A percentile compares a stretch with the other conserved stretches of the same genome.
phyloP scores from a whole-genome alignment of 2,888 invertebrate genomes.

The Blastobasis adustella region DNA sequence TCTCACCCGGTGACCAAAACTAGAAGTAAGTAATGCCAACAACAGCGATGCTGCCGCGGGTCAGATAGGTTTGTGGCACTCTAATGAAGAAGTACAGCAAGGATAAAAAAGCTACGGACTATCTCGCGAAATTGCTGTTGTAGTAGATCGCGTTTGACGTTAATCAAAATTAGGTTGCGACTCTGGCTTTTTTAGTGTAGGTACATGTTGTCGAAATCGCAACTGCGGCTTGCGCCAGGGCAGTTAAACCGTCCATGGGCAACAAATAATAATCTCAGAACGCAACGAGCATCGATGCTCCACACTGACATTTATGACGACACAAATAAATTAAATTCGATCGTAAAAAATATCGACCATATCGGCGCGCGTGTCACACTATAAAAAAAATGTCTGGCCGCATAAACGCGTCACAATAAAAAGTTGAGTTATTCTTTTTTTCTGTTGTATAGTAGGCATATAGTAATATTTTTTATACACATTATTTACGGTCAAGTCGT shows the following conservation, averaged over 20 bases:
- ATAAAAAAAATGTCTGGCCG: constrained; percentile 45
- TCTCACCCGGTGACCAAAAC: no score
- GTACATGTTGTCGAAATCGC: constrained; percentile 2
- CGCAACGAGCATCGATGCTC: constrained; percentile 39
- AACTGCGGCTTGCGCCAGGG: constrained; percentile 47
- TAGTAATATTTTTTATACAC: constrained; percentile 35
- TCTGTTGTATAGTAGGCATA: constrained; percentile 12
- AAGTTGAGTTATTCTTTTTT: constrained; percentile 44
- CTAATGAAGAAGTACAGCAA: no score
- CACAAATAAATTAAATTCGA: constrained; percentile 64
- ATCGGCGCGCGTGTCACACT: constrained; percentile 57
- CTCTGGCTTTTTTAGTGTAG: neutral
- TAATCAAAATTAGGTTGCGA: no score
- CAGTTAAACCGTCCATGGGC: constrained; percentile 58
- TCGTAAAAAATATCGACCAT: constrained; percentile 59
- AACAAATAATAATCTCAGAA: constrained; percentile 55
- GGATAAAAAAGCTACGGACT: no score
- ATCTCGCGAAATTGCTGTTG: no score
- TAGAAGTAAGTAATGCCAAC: no score
- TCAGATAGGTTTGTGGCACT: no score
- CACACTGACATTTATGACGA: constrained; percentile 60
- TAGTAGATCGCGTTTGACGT: no score
- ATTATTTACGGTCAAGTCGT: constrained; percentile 55
- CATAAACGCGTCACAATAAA: constrained; percentile 57
- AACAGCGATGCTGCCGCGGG: no score